Base-by-base conservation (phyloP, 2,888 invertebrate species). In the Melieria omissa region DNA sequence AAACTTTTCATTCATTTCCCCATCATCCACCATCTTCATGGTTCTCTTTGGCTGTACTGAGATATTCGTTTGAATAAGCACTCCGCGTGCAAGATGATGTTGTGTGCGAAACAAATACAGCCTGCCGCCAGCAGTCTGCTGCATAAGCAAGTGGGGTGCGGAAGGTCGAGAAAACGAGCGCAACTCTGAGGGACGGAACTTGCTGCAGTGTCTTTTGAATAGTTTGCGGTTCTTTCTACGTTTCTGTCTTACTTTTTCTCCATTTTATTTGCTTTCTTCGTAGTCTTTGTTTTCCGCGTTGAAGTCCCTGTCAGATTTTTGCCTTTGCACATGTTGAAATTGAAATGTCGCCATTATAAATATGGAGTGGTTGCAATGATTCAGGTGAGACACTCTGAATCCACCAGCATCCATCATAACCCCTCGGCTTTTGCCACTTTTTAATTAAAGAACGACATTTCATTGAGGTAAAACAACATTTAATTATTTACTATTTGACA, bases 161-260 rank as follows among this genome's bases (percentile, higher is more conserved):
- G 8, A 52, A 52, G 14, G 14, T 46, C 55, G 12, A 63, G 14
- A 65, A 46, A 65, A 14, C 29, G 58, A 64, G 29, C 29, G 29
- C 29, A 29, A 29, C 57, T 61, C 45, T 52, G 62, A 49, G 52
- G 62, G 61, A 72, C 54, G 12, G 49, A 61, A 68, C 45, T 55
- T 70, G 55, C 67, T 70, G 49, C 63, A 73, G 69, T 44, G 68
- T 74, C 60, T 74, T 58, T 52, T 70, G 70, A 72, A 71, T 70
- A 71, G 68, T 72, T 75, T 57, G n/a, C 44, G 14, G 45, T 9
- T 45, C 14, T 52, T 52, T 52, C 52, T 52, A 5, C 14, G 12
- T 49, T 52, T 9, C 14, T 5, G 52, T 52, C 52, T 52, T 52
- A 6, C 12, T 52, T 52, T 14, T 52, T 29, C 29, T 29, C 29